Evolutionary conservation across 2,797 vertebrate genomes (phyloP).

Genomic region (Pangasius larnaudii): DNA sequence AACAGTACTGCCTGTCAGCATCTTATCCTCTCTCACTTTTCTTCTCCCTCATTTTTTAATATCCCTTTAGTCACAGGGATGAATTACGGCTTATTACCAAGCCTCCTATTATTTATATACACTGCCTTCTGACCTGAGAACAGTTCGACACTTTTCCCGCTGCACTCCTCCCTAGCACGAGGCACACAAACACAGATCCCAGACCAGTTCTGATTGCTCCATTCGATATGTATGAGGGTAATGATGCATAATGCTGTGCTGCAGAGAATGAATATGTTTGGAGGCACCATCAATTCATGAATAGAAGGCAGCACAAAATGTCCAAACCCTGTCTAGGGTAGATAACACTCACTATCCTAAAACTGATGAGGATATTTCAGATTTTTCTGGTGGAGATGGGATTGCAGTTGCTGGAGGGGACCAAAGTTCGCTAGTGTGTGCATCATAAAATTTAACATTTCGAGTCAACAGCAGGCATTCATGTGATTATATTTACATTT

Average conservation of each 20-base stretch:
- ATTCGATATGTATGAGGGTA: not conserved
- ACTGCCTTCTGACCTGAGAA: not conserved
- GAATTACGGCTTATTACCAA: slow-evolving; percentile 1
- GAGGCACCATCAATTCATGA: not conserved
- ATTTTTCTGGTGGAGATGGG: not conserved
- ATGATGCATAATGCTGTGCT: slow-evolving; percentile 25
- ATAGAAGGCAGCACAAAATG: slow-evolving; percentile 3
- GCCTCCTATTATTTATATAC: not conserved
- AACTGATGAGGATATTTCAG: not conserved
- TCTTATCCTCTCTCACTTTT: slow-evolving; percentile 7
- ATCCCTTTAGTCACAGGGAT: slow-evolving; percentile 24
- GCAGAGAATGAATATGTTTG: not conserved
- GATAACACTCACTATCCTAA: not conserved
- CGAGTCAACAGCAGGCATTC: not conserved
- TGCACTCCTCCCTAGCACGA: not conserved
- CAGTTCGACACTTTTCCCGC: not conserved
- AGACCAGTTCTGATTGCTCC: not conserved
- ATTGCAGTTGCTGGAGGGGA: not conserved
- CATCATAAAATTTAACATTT: not conserved
- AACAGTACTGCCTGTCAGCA: slow-evolving; percentile 9
- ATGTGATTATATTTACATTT: not conserved
- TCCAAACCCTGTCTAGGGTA: not conserved
- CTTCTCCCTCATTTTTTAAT: slow-evolving; percentile 15
- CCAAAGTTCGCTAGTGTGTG: not conserved
- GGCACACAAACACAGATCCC: not conserved